These are phyloP conservation scores for Tragulus kanchil DNA, from an alignment of 2,113 vertebrate species.

Conservation along the genomic window DNA sequence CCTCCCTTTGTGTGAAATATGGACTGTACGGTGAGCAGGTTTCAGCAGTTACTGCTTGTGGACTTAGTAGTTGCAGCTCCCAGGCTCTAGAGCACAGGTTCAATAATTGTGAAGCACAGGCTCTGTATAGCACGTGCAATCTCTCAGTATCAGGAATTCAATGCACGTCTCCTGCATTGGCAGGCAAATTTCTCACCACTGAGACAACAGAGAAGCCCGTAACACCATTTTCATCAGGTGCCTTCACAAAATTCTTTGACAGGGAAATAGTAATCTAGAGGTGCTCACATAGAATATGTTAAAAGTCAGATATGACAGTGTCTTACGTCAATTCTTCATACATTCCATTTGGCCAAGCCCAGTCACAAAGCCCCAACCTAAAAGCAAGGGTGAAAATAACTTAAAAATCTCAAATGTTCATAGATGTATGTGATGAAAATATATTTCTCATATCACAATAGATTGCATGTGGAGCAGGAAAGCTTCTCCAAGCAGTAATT, in stretches of 20 bases:
- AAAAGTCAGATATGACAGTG: accelerated
- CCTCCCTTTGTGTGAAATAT: not conserved
- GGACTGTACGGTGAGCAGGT: accelerated
- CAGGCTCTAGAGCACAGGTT: not conserved
- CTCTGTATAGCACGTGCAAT: accelerated
- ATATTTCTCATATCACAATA: accelerated
- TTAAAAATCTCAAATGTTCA: not conserved
- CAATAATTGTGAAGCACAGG: not conserved
- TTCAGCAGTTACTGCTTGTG: not conserved
- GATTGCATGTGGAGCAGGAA: no score
- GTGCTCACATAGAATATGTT: accelerated
- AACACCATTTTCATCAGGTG: not conserved
- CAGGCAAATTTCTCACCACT: not conserved
- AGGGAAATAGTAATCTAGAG: not conserved
- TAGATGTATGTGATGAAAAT: not conserved
- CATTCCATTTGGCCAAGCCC: not conserved
- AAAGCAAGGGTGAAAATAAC: not conserved
- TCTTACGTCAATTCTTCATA: not conserved
- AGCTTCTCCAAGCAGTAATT: not conserved
- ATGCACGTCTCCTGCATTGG: not conserved
- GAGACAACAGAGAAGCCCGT: not conserved
- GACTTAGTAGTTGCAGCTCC: not conserved
- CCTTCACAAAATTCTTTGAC: not conserved
- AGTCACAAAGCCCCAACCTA: accelerated
- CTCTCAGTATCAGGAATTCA: not conserved